Percentiles rank a stretch among this genome's conserved stretches.
phyloP scores from a whole-genome alignment of 2,797 vertebrate genomes.

The Sebastes aleutianus region DNA sequence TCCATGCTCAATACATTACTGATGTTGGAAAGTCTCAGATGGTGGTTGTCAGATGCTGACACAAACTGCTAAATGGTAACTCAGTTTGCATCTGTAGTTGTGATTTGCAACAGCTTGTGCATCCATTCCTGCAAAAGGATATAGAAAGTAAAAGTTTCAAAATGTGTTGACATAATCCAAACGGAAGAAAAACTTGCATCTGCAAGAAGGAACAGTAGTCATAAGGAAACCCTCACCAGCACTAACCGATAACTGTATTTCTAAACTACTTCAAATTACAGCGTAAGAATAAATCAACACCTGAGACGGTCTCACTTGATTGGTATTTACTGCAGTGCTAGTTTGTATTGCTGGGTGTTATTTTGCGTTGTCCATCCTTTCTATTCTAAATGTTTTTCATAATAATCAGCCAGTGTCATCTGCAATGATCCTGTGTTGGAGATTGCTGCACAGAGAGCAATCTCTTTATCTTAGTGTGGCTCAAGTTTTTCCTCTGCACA shows the following conservation, averaged over 20 bases:
- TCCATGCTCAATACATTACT: neutral
- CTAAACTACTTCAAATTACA: no score
- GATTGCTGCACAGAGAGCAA: neutral
- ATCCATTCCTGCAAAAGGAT: neutral
- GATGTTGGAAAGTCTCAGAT: neutral
- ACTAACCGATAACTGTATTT: neutral
- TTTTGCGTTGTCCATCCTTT: conserved; percentile 1
- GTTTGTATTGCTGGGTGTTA: conserved; percentile 48
- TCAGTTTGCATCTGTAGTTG: neutral
- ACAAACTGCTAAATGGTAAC: neutral
- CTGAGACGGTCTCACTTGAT: neutral
- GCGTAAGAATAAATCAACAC: no score
- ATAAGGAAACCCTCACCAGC: neutral
- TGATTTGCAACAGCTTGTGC: neutral
- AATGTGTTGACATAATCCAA: neutral
- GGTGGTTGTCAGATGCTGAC: neutral
- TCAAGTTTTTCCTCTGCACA: conserved; percentile 33
- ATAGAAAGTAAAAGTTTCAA: neutral
- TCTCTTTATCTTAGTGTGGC: conserved; percentile 8
- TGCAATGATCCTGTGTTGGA: neutral
- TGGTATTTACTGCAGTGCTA: conserved; percentile 10
- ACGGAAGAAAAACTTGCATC: neutral
- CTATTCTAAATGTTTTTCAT: neutral
- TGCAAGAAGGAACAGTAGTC: neutral
- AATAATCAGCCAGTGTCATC: neutral